Percentiles rank a stretch among this genome's conserved stretches.
These are phyloP conservation scores for Tenebrio molitor DNA, from an alignment of 1,140 invertebrate species.

Conservation along the genomic window DNA sequence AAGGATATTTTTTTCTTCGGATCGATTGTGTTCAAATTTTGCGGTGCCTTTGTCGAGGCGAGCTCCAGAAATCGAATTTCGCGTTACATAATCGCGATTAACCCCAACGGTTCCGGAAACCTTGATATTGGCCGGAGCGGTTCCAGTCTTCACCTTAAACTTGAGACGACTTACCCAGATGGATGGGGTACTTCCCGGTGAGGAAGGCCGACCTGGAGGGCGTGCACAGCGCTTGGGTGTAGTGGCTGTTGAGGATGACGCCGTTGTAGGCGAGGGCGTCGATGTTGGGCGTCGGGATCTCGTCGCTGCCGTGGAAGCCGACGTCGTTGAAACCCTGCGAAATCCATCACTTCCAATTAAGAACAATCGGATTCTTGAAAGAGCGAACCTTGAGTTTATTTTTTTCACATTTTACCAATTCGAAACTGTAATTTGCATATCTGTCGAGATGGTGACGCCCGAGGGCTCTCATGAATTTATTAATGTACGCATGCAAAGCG, in stretches of 20 bases:
- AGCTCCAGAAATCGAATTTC: too few species aligned
- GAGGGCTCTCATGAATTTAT: too few species aligned
- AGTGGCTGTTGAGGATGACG: conserved; percentile 81
- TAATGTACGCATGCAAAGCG: too few species aligned
- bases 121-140: conserved; percentile 16
- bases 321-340: conserved; percentile 92
- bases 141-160: conserved; percentile 6
- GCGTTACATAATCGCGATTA: not conserved
- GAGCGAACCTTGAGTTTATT: not conserved
- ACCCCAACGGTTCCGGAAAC: not conserved
- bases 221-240: conserved; percentile 83
- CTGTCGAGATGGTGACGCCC: too few species aligned
- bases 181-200: conserved; percentile 88
- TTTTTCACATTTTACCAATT: too few species aligned
- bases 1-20: not conserved
- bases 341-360: conserved; percentile 45
- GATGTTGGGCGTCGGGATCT: conserved; percentile 89
- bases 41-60: not conserved
- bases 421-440: too few species aligned
- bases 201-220: conserved; percentile 83
- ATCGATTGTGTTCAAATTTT: not conserved
- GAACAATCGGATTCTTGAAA: not conserved
- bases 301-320: conserved; percentile 88
- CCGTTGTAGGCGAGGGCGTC: conserved; percentile 85
- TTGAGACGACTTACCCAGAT: conserved; percentile 75